Evolutionary conservation across 2,888 invertebrate species (phyloP).

Genomic region (Cyclophora albipunctata): DNA sequence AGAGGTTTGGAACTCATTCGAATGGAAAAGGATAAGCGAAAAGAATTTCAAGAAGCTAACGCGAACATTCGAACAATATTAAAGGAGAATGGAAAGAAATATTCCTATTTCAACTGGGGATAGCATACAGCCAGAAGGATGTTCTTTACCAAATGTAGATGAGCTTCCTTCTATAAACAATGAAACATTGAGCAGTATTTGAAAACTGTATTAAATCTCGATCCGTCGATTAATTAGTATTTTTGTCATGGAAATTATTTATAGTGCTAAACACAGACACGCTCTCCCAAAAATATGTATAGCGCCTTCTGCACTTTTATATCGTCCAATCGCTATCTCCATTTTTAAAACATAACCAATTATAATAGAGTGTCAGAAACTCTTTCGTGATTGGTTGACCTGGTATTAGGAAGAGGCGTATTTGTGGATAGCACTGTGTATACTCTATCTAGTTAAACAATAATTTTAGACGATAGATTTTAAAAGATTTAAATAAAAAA

Average conservation of each 20-base stretch:
- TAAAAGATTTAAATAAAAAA: too few species aligned
- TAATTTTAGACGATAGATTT: too few species aligned
- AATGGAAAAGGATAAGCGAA: conserved; percentile 69
- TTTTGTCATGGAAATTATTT: conserved; percentile 16
- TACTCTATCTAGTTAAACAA: too few species aligned
- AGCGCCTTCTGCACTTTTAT: too few species aligned
- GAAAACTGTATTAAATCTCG: not conserved
- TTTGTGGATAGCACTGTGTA: too few species aligned
- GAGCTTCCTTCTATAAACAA: conserved; percentile 59
- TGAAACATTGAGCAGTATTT: conserved; percentile 7
- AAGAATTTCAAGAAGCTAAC: conserved; percentile 55
- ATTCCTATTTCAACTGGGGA: conserved; percentile 71
- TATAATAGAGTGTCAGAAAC: too few species aligned
- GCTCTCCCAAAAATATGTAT: too few species aligned
- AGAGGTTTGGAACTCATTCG: conserved; percentile 77
- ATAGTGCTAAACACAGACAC: not conserved
- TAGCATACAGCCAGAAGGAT: conserved; percentile 74
- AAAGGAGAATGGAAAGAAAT: conserved; percentile 57
- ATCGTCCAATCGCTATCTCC: too few species aligned
- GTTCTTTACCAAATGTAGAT: conserved; percentile 66
- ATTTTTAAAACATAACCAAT: too few species aligned
- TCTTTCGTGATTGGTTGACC: too few species aligned
- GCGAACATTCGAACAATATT: conserved; percentile 53
- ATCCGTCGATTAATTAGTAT: conserved; percentile 31
- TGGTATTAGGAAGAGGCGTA: too few species aligned